Base-by-base conservation (phyloP, 2,797 vertebrate species). In the Diplodus puntazzo region DNA sequence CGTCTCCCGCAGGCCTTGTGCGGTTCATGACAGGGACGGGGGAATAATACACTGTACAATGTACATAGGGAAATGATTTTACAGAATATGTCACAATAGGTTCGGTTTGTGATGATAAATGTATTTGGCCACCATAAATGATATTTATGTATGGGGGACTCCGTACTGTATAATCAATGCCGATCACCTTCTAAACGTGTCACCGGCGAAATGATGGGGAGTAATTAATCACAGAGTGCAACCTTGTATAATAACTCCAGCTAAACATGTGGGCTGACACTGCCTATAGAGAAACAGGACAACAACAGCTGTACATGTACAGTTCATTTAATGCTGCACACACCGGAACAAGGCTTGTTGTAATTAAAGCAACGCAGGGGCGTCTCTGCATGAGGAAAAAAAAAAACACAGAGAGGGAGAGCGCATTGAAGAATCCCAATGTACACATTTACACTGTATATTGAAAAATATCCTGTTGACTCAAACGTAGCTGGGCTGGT, bases 401-500 rank as follows among this genome's bases (percentile, higher is more conserved):
- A 39, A 39, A 30, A 34, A 10, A 39, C 50, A 79, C 20, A 69
- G 27, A 72, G 58, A 39, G 34, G 1, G 46, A 69, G 49, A 67
- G 48, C 46, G 67, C 21, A 68, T 4, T 11, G 70, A 42, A 71
- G 48, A 81, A 74, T 82, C 68, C 42, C 83, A 54, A 80, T 75
- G 77, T 75, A 85, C 69, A 82, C 70, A 84, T 80, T 69, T 82
- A 71, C 34, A 73, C 62, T 85, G 82, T 71, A 82, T 81, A 79
- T 48, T 72, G 53, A 75, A 77, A 85, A 79, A 75, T 62, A 76
- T 79, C 64, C 55, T 60, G 58, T 55, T 39, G 66, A 87, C 70
- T 86, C 54, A 30, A 68, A 84, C 71, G 63, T 69, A 70, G 76
- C 89, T 92, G 88, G 91, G 94, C 91, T 93, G 92, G 93, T 88